These are phyloP conservation scores for Lophotis ruficrista DNA, from an alignment of 2,113 vertebrate genomes.

Conservation along the genomic window DNA sequence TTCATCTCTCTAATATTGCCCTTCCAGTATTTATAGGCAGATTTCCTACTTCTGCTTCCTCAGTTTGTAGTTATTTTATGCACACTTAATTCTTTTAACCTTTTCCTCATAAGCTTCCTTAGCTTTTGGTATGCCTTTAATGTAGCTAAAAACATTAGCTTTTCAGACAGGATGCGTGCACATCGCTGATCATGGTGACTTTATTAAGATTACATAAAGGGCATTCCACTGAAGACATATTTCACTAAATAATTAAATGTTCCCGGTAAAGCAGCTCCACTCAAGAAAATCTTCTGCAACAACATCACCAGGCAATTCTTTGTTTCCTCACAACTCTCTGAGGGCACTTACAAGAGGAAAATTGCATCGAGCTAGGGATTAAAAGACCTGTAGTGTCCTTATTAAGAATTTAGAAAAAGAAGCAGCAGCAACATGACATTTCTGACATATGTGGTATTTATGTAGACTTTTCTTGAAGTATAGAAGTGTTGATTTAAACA, in stretches of 20 bases:
- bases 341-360: not conserved
- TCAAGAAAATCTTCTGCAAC: constrained; percentile 16
- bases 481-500: not conserved
- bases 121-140: not conserved
- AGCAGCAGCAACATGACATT: not conserved
- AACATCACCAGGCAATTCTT: not conserved
- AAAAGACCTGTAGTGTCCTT: not conserved
- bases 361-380: not conserved
- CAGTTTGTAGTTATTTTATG: not conserved
- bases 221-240: constrained; percentile 15
- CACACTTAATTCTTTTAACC: constrained; percentile 28
- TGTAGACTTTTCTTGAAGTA: not conserved
- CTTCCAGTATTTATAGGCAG: not conserved
- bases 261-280: constrained; percentile 8
- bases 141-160: not conserved
- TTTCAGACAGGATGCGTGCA: not conserved
- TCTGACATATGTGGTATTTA: not conserved
- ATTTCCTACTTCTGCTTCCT: not conserved
- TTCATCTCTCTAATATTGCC: not conserved
- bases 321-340: not conserved
- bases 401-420: not conserved
- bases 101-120: not conserved
- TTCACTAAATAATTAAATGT: constrained; percentile 25
- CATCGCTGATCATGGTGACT: not conserved
- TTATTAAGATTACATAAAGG: constrained; percentile 38